Evolutionary conservation across 1,140 invertebrate genomes (phyloP), one percentile per base, ranked within the genome.

Genomic region (Pachypsylla venusta): DNA sequence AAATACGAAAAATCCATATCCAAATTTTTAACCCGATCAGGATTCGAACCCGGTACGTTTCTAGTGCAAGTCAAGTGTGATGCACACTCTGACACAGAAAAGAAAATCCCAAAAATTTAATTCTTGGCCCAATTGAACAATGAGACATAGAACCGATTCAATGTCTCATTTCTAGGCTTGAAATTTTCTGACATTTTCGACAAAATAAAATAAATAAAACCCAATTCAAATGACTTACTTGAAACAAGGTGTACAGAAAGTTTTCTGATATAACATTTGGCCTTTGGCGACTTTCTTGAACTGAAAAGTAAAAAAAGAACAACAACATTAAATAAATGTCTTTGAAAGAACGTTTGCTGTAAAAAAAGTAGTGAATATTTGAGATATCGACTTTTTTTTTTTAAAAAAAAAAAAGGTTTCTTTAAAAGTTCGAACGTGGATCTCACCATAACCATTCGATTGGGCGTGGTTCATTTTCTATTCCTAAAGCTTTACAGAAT

Each of bases 241-340:
- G 40, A 58, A 54, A 57, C 61, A 62, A 13, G 54, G 58, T 19
- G 54, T 54, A 62, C 61, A 62, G 4, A 62, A 57, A 53, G 58
- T 62, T 30, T 58, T 27, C n/a, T 53, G 26, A 57, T 62, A 62
- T 3, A 62, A 30, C 22, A 55, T 57, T 40, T 27, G 22, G 54
- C 59, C 59, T 57, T 62, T 60, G 25, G 42, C 58, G 19, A 30
- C 35, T 60, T 60, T 62, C 30, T 62, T 62, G 14, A 60, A 57
- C 61, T 62, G 20, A 28, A 60, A 62, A 25, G 26, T 35, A 35
- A 35, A 35, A 48, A 5, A n/a, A 48, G 4, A 48, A 48, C 16
- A 22, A 48, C 22, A n/a, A n/a, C 4, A 10, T 48, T 48, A n/a
- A 48, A 35, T 35, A 16, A 35, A 35, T 35, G 10, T 35, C 30